Evolutionary conservation across 2,888 invertebrate genomes (phyloP).

Genomic region (Drosophila birchii): DNA sequence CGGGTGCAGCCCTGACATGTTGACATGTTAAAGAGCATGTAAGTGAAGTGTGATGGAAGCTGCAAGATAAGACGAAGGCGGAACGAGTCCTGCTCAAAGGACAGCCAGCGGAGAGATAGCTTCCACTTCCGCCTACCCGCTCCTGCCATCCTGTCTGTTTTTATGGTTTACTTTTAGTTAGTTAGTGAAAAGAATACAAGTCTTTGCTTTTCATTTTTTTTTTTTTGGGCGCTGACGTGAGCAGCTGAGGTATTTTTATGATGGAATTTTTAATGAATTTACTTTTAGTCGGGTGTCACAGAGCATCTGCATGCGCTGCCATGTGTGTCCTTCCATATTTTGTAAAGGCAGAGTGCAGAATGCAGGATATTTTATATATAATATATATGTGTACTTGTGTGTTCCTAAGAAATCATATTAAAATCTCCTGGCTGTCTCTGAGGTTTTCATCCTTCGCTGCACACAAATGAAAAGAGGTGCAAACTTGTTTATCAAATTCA

Average conservation of each 20-base stretch:
- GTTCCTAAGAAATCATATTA: slow-evolving; percentile 33
- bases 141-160: slow-evolving; percentile 36
- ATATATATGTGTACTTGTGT: not conserved
- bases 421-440: slow-evolving; percentile 22
- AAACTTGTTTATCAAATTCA: slow-evolving; percentile 74
- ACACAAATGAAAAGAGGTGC: slow-evolving; percentile 71
- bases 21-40: slow-evolving; percentile 79
- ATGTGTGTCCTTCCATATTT: slow-evolving; percentile 19
- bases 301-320: slow-evolving; percentile 56
- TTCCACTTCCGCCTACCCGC: slow-evolving; percentile 16
- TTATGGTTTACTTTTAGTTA: slow-evolving; percentile 76
- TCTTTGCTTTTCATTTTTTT: slow-evolving; percentile 33
- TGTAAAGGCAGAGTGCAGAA: slow-evolving; percentile 13
- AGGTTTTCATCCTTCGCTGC: slow-evolving; percentile 62
- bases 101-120: slow-evolving; percentile 21
- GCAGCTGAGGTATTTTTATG: slow-evolving; percentile 67
- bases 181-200: slow-evolving; percentile 66
- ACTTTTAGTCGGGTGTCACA: slow-evolving; percentile 77
- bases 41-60: slow-evolving; percentile 76
- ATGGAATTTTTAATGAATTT: slow-evolving; percentile 80
- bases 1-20: slow-evolving; percentile 60
- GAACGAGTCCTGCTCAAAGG: slow-evolving; percentile 46
- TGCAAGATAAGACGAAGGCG: slow-evolving; percentile 56
- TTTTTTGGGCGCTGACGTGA: slow-evolving; percentile 19
- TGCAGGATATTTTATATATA: not conserved